These are phyloP conservation scores for Nebria brevicollis DNA, from an alignment of 2,888 invertebrate genomes.

Conservation along the genomic window DNA sequence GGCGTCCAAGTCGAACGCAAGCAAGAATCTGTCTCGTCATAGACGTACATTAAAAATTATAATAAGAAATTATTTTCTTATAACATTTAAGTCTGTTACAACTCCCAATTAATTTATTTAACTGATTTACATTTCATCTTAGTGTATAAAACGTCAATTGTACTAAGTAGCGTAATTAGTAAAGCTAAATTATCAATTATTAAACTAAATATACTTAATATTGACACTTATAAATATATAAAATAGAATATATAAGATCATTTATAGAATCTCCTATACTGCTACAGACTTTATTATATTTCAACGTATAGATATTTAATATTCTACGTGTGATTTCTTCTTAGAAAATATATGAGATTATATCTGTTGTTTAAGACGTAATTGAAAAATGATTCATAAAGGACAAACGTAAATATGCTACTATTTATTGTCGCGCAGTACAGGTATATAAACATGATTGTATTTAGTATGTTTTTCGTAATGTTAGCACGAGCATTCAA, in stretches of 20 bases:
- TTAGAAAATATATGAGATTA: background rate
- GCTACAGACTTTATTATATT: background rate
- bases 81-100: too few relatives aligned
- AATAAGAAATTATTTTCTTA: too few relatives aligned
- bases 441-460: background rate
- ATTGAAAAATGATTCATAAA: background rate
- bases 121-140: too few relatives aligned
- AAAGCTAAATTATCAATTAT: too few relatives aligned
- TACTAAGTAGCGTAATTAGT: too few relatives aligned
- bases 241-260: too few relatives aligned
- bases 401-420: background rate
- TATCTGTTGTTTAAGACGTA: background rate
- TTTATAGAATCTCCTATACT: too few relatives aligned
- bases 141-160: too few relatives aligned
- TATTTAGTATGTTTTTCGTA: slow-evolving; percentile 20
- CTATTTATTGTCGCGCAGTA: background rate
- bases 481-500: slow-evolving; percentile 40
- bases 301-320: background rate
- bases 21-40: slow-evolving; percentile 10
- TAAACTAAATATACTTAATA: too few relatives aligned
- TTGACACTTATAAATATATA: too few relatives aligned
- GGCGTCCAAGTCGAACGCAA: slow-evolving; percentile 13
- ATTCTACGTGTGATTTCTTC: background rate
- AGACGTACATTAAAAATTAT: background rate
- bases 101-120: too few relatives aligned